These are phyloP conservation scores for Tychaedon coryphoeus DNA, from an alignment of 2,113 vertebrate species.

Conservation along the genomic window DNA sequence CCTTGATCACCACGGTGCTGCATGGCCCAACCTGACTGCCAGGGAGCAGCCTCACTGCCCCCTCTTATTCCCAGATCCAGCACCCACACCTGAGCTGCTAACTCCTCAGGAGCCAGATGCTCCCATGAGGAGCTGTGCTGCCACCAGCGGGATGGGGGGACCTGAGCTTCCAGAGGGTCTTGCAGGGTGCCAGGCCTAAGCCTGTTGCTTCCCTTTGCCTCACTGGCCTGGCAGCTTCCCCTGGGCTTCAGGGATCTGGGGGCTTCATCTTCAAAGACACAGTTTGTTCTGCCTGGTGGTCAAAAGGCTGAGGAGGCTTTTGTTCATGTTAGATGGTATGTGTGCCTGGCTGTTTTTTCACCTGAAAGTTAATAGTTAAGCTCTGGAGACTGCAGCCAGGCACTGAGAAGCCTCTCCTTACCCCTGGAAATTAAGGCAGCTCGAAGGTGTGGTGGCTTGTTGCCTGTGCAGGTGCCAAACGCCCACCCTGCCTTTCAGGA, in stretches of 20 bases:
- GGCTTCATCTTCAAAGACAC: neutral
- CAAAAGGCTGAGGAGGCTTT: neutral
- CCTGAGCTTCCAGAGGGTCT: neutral
- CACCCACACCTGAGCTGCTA: neutral
- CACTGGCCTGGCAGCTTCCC: rapidly evolving
- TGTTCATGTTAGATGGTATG: rapidly evolving
- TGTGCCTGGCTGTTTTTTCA: neutral
- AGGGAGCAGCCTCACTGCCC: neutral
- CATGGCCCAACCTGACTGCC: neutral
- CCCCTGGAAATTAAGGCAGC: neutral
- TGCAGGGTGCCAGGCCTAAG: neutral
- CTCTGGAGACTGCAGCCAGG: neutral
- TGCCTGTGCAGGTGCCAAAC: neutral
- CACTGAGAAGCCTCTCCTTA: neutral
- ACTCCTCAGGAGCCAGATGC: neutral
- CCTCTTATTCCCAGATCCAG: neutral
- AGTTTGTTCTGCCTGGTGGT: neutral
- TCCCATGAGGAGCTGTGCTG: neutral
- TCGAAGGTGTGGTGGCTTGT: neutral
- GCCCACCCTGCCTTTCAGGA: neutral
- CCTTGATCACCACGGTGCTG: rapidly evolving
- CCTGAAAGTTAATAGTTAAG: neutral
- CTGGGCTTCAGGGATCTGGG: rapidly evolving
- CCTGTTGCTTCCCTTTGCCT: neutral
- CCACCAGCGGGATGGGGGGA: rapidly evolving